Base-by-base conservation (phyloP, 1,140 invertebrate species). In the Battus philenor region DNA sequence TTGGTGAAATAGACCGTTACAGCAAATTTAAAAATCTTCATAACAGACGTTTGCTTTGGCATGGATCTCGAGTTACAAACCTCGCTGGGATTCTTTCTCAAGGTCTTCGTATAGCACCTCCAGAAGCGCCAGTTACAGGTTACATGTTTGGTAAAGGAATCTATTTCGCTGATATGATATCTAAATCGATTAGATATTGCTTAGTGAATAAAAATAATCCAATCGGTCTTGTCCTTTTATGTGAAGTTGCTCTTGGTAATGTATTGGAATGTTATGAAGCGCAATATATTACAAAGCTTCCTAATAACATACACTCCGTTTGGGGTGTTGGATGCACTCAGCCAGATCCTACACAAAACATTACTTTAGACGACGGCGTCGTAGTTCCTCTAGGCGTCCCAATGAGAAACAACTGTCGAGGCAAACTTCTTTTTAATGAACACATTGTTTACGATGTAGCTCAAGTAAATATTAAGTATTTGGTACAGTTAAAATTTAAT, bases 131-230 rank as follows among this genome's bases (percentile, higher is more conserved):
- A n/a, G n/a, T 2, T 9, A 44, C 39, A 20, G 47, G 47, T 2
- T 17, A 18, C 15, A 36, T 50, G 41, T 50, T 50, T 26, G 47
- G 47, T 1, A 50, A 50, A 30, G 47, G 47, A 2, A 44, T 50
- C 8, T 50, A 50, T 33, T 50, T 50, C 16, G 41, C 47, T 3
- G 47, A 50, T 18, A 41, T 50, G n/a, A 31, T 44, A 8, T 27
- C 31, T 7, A 50, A 50, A 22, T 44, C 47, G n/a, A 41, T 41
- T 6, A 12, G 36, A 10, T 50, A 50, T 24, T 13, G 22, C 16
- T 22, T 32, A 11, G 20, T 30, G 2, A 34, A 38, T 26, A n/a
- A 31, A 15, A 33, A 44, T 4, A 6, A 36, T 27, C 20, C 39
- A n/a, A 20, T 0, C 10, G 47, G 31, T 10, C 17, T 50, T 15